phyloP scores from a whole-genome alignment of 2,113 vertebrate species.

The Hemiscyllium ocellatum region DNA sequence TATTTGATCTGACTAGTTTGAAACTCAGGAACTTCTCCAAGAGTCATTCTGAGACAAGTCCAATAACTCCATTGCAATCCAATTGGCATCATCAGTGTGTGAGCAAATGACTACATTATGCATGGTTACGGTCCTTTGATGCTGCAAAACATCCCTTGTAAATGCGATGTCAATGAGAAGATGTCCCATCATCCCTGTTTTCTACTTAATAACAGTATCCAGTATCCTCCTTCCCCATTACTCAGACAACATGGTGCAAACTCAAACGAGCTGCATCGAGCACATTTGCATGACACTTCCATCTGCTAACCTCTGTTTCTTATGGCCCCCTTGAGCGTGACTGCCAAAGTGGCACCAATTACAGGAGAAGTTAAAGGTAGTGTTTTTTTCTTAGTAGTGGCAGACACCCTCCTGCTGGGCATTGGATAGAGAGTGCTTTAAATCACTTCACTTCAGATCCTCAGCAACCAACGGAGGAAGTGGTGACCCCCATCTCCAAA shows the following conservation, averaged over 20 bases:
- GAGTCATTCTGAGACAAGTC: background rate
- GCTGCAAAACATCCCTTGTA: background rate
- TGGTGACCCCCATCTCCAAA: background rate
- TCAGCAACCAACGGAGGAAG: background rate
- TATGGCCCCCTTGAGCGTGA: background rate
- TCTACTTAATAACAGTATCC: background rate
- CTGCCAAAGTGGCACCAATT: constrained; percentile 3
- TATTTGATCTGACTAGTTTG: background rate
- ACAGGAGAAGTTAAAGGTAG: background rate
- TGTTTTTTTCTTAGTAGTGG: background rate
- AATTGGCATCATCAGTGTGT: background rate
- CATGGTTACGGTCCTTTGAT: too few relatives aligned
- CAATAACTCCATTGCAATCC: background rate
- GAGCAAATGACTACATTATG: background rate
- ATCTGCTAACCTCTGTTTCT: background rate
- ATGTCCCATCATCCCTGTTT: background rate
- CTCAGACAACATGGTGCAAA: background rate
- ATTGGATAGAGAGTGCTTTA: background rate
- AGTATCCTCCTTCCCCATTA: background rate
- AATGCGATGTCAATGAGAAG: background rate
- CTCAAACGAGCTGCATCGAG: background rate
- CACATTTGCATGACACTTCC: background rate
- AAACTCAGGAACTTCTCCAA: background rate
- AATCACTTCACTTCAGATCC: background rate
- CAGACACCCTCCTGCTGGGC: background rate